phyloP scores from a whole-genome alignment of 2,888 invertebrate species.

The Griposia aprilina region DNA sequence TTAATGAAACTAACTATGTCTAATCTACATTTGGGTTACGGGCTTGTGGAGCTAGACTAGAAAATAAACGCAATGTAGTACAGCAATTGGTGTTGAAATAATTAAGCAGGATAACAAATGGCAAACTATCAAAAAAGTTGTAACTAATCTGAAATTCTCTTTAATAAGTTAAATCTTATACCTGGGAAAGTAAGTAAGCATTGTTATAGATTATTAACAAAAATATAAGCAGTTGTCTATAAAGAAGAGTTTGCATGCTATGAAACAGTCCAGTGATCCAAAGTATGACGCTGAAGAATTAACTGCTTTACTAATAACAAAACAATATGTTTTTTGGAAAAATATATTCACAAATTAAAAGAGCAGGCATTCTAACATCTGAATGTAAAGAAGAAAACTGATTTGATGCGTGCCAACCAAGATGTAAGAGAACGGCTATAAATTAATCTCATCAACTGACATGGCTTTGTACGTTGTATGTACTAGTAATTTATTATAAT shows the following conservation, averaged over 20 bases:
- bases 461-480: constrained; percentile 51
- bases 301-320: not conserved
- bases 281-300: not conserved
- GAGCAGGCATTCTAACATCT: constrained; percentile 18
- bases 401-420: constrained; percentile 52
- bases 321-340: not conserved
- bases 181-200: not conserved
- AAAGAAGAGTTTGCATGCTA: not conserved
- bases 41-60: not conserved
- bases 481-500: constrained; percentile 54
- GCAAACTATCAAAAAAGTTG: not conserved
- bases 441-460: constrained; percentile 55
- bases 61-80: not conserved
- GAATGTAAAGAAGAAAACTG: constrained; percentile 29
- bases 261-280: not conserved
- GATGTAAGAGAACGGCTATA: constrained; percentile 53
- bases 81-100: constrained; percentile 1
- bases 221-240: not conserved
- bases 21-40: constrained; percentile 20
- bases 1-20: constrained; percentile 40
- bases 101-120: not conserved
- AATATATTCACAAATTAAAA: constrained; percentile 1
- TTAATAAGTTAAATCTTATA: not conserved
- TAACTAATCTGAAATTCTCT: not conserved
- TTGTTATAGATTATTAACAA: not conserved